Percentiles rank a stretch among this genome's conserved stretches.
phyloP scores from a whole-genome alignment of 2,888 invertebrate species.

The Rhamnusium bicolor region DNA sequence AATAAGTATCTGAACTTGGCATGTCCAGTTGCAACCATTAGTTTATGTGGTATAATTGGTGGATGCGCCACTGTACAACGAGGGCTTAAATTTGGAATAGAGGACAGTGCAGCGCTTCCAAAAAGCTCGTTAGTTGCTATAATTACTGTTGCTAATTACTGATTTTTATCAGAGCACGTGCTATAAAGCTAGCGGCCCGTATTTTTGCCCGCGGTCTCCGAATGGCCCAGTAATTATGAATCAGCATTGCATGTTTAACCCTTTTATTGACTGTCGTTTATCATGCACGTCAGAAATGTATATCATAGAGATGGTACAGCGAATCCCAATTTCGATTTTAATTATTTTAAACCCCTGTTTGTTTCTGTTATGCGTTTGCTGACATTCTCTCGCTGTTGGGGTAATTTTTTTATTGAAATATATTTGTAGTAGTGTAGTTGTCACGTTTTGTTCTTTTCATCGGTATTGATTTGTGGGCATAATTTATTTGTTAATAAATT shows the following conservation, averaged over 20 bases:
- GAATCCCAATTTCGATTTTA: slow-evolving; percentile 56
- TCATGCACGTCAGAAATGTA: slow-evolving; percentile 63
- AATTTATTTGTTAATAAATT: too few relatives aligned
- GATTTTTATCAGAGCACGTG: slow-evolving; percentile 71
- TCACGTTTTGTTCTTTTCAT: neutral
- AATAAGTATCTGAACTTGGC: neutral
- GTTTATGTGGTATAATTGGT: neutral
- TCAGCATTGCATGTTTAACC: slow-evolving; percentile 69
- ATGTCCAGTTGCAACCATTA: too few relatives aligned
- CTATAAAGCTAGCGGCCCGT: slow-evolving; percentile 65
- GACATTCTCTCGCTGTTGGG: neutral
- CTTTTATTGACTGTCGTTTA: slow-evolving; percentile 69
- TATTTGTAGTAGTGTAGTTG: neutral
- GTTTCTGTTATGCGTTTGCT: slow-evolving; percentile 19
- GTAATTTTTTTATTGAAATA: neutral
- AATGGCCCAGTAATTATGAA: slow-evolving; percentile 66
- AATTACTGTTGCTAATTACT: slow-evolving; percentile 72
- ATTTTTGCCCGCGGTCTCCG: slow-evolving; percentile 64
- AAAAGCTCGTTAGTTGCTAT: slow-evolving; percentile 71
- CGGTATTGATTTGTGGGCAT: neutral
- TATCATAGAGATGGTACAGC: slow-evolving; percentile 47
- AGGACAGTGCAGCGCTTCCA: slow-evolving; percentile 51
- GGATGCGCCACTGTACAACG: slow-evolving; percentile 32
- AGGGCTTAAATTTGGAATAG: slow-evolving; percentile 28
- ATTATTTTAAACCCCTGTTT: slow-evolving; percentile 45